Evolutionary conservation across 2,113 vertebrate species (phyloP).

Genomic region (Mixornis gularis): DNA sequence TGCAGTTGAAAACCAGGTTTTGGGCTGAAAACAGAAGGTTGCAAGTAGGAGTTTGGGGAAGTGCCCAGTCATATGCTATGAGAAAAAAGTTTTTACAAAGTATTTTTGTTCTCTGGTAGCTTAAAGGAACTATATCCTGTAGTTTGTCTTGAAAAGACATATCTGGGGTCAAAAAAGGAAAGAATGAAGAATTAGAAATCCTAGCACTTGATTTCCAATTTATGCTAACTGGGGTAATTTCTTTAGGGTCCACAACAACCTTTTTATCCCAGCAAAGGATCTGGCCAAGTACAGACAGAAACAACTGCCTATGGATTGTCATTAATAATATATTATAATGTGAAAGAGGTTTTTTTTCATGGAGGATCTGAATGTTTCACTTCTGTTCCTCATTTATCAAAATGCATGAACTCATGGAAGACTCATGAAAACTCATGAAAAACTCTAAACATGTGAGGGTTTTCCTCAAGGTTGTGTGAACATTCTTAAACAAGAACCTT

Average conservation of each 20-base stretch:
- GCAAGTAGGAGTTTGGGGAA: neutral
- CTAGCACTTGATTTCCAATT: neutral
- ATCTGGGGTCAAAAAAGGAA: neutral
- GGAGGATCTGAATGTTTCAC: neutral
- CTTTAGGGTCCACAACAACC: neutral
- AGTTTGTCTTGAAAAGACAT: neutral
- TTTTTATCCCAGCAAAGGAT: neutral
- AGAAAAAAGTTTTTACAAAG: neutral
- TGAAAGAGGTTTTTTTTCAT: neutral
- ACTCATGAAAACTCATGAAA: neutral
- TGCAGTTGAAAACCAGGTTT: neutral
- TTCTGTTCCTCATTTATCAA: neutral
- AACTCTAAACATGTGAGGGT: neutral
- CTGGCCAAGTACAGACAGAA: neutral
- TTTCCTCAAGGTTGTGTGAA: neutral
- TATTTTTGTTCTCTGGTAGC: neutral
- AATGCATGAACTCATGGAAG: neutral
- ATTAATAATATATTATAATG: neutral
- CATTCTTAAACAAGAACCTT: neutral
- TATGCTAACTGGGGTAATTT: neutral
- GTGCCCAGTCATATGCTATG: neutral
- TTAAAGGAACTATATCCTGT: neutral
- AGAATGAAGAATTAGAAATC: neutral
- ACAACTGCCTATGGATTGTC: neutral
- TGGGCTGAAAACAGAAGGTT: neutral